Evolutionary conservation across 2,888 invertebrate species (phyloP).

Genomic region (Liopterus haemorrhoidalis): DNA sequence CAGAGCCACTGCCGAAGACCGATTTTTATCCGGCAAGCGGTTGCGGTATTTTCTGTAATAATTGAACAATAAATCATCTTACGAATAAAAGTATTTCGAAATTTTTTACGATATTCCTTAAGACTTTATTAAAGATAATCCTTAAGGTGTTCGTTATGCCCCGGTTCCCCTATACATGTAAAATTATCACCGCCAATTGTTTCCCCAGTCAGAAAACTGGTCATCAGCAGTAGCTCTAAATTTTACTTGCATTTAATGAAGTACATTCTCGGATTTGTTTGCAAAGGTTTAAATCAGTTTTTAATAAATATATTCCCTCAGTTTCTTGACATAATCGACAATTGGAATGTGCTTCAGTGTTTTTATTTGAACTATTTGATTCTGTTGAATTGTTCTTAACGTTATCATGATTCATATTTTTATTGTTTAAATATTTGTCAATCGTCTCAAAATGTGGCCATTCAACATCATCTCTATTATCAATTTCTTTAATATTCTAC

Average conservation of each 20-base stretch:
- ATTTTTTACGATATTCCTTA: no score
- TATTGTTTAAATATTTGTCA: neutral
- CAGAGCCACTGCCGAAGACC: no score
- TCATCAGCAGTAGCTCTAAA: no score
- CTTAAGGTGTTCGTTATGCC: no score
- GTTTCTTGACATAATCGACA: constrained; percentile 30
- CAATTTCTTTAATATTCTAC: neutral
- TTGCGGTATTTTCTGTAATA: no score
- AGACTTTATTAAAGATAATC: no score
- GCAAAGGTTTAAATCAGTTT: constrained; percentile 25
- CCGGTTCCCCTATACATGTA: no score
- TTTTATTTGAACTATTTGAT: neutral
- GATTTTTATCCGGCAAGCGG: no score
- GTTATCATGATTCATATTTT: neutral
- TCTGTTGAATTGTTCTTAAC: neutral
- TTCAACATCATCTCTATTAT: neutral
- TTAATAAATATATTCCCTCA: constrained; percentile 20
- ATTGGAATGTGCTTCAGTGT: constrained; percentile 13
- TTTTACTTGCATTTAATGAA: constrained; percentile 29
- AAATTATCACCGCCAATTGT: no score
- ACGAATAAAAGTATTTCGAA: no score
- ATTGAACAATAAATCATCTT: no score
- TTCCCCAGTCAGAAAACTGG: no score
- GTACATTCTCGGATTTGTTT: constrained; percentile 30
- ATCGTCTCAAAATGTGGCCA: neutral